These are phyloP conservation scores for Rhogogaster chlorosoma DNA, from an alignment of 2,888 invertebrate genomes.

Conservation along the genomic window DNA sequence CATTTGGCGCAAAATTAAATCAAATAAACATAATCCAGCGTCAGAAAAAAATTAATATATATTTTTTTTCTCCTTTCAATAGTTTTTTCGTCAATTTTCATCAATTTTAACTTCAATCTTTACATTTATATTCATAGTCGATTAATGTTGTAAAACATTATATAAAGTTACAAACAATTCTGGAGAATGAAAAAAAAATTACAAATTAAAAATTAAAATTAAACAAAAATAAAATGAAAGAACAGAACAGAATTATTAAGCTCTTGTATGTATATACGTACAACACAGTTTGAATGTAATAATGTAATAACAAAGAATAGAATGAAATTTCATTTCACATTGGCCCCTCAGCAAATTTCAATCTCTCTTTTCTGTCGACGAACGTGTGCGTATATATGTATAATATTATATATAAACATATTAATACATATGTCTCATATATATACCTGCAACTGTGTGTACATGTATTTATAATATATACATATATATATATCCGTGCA, in stretches of 20 bases:
- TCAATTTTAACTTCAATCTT: too few species aligned
- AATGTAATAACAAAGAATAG: slow-evolving; percentile 17
- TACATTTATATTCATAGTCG: too few species aligned
- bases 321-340: slow-evolving; percentile 34
- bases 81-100: too few species aligned
- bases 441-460: not conserved
- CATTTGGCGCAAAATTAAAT: too few species aligned
- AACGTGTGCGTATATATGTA: not conserved
- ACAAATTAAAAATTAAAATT: too few species aligned
- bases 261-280: not conserved
- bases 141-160: too few species aligned
- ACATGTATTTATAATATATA: too few species aligned
- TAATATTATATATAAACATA: not conserved
- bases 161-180: too few species aligned
- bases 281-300: not conserved
- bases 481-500: not conserved
- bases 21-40: too few species aligned
- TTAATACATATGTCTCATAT: not conserved
- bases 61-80: too few species aligned
- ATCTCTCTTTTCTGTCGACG: not conserved
- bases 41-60: too few species aligned
- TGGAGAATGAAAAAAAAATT: too few species aligned
- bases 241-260: not conserved
- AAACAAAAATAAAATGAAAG: not conserved
- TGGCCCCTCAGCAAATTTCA: slow-evolving; percentile 8